Base-by-base conservation (phyloP, 2,888 invertebrate species). In the Resseliella maxima region DNA sequence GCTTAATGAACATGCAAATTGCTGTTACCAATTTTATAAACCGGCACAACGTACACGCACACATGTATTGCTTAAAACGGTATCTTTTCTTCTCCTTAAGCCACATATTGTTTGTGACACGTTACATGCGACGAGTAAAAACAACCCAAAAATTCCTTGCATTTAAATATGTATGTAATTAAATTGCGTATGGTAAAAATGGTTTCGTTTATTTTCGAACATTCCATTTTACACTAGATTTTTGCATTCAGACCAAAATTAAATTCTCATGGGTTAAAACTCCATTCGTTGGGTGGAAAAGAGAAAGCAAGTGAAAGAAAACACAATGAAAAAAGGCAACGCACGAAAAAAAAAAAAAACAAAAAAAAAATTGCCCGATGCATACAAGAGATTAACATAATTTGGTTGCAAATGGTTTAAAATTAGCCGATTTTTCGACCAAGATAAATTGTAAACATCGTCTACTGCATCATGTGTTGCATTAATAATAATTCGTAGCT, bases 391-490 rank as follows among this genome's bases (percentile, higher is more conserved):
- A 72, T 72, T 72, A 72, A 72, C 72, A 72, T 72, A 72, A 72
- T 72, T 72, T 35, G 72, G 31, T 35, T 59, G 59, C 27, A 27
- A 50, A 21, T 18, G 10, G 59, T 10, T 15, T 72, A 72, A 72
- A 72, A 31, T 72, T 72, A 72, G n/a, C 31, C 31, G 18, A 31
- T 72, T 72, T 50, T 18, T 12, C 24, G 72, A 72, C 72, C 31
- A 31, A 72, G 72, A 72, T 72, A 72, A 72, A 72, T 72, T 31
- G 72, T 72, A 72, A 72, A 72, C 72, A 72, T 72, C 72, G 72
- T 72, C 72, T 72, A 35, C 15, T 72, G 59, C 35, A 72, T 72
- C 72, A 35, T 35, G 72, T 72, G 59, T 24, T 24, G 72, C 31
- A 72, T 72, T 72, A 50, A 50, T 18, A 72, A 72, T 31, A 72